phyloP scores from a whole-genome alignment of 2,888 invertebrate species.

The Leptinotarsa rubiginosa region DNA sequence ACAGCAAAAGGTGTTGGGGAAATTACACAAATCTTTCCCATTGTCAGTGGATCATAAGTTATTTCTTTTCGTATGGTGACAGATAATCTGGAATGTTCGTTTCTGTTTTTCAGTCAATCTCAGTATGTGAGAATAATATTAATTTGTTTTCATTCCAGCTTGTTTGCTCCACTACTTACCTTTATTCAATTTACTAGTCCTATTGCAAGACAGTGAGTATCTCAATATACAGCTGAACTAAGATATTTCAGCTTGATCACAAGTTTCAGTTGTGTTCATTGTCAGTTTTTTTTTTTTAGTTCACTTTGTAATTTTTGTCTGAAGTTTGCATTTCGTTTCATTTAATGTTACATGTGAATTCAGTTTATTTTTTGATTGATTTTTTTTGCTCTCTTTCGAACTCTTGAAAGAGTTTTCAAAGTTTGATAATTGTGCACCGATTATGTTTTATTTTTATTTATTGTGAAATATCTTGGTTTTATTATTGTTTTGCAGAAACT shows the following conservation, averaged over 20 bases:
- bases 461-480: background rate
- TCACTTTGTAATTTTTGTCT: background rate
- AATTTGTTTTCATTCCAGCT: background rate
- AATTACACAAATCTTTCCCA: slow-evolving; percentile 80
- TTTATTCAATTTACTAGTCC: slow-evolving; percentile 7
- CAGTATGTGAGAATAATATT: background rate
- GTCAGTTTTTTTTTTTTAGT: background rate
- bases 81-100: background rate
- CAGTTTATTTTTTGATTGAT: background rate
- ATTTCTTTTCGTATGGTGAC: background rate
- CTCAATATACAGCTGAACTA: background rate
- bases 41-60: slow-evolving; percentile 31
- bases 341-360: background rate
- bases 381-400: slow-evolving; percentile 1
- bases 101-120: slow-evolving; percentile 15
- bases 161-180: background rate
- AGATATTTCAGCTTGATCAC: slow-evolving; percentile 6
- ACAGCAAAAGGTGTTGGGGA: slow-evolving; percentile 88
- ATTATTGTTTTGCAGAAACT: background rate
- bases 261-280: background rate
- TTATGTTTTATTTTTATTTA: background rate
- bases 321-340: background rate
- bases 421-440: background rate
- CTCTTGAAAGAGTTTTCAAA: slow-evolving; percentile 6
- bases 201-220: background rate